These are phyloP conservation scores for Chloroclysta siterata DNA, from an alignment of 2,888 invertebrate species.

Conservation along the genomic window DNA sequence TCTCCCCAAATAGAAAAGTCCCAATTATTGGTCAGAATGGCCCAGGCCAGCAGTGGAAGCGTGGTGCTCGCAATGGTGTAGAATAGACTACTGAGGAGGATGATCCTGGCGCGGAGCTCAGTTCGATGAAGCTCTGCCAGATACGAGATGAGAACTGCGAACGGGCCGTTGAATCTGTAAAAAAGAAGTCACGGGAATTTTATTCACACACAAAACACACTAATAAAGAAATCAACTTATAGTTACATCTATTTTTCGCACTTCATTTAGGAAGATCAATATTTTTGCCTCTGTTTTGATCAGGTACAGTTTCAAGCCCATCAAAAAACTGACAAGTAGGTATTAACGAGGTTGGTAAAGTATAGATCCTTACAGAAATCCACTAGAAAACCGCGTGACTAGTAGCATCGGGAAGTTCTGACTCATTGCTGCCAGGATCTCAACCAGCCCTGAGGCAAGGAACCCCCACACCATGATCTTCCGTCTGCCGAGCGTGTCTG, in stretches of 20 bases:
- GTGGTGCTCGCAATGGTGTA: conserved; percentile 87
- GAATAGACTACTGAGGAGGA: conserved; percentile 88
- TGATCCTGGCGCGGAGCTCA: conserved; percentile 86
- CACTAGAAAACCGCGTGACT: conserved; percentile 89
- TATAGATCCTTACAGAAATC: conserved; percentile 87
- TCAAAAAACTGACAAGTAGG: not conserved
- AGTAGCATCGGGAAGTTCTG: conserved; percentile 88
- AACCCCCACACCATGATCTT: conserved; percentile 88
- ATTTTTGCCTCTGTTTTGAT: not conserved
- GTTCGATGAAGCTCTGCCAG: conserved; percentile 90
- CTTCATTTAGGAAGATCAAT: too few species aligned
- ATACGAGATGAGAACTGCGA: conserved; percentile 89
- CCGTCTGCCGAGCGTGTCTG: conserved; percentile 89
- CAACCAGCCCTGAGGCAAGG: conserved; percentile 86
- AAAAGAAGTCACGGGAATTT: not conserved
- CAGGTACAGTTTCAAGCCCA: not conserved
- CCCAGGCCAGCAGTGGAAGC: conserved; percentile 89
- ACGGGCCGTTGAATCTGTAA: conserved; percentile 87
- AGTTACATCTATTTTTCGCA: too few species aligned
- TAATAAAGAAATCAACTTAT: too few species aligned
- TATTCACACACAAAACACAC: too few species aligned
- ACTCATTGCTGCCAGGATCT: conserved; percentile 86
- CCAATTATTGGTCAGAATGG: conserved; percentile 87
- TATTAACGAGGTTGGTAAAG: not conserved
- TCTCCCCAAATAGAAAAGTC: conserved; percentile 68